A percentile compares a stretch with the other conserved stretches of the same genome.
These are phyloP conservation scores for Drosophila triauraria DNA, from an alignment of 1,140 invertebrate species.

Conservation along the genomic window DNA sequence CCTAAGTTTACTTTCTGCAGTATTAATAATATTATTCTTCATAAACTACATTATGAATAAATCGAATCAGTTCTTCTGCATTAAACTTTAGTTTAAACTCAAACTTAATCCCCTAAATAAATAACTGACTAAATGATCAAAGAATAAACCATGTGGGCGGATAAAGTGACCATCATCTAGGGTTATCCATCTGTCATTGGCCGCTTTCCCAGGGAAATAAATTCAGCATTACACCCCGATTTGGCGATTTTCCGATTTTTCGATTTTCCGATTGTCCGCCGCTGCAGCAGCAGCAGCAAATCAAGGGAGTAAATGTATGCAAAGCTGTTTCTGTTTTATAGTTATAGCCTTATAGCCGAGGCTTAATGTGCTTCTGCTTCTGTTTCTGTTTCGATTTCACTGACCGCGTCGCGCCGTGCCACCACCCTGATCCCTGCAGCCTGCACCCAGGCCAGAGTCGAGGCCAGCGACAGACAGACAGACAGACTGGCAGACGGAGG, in stretches of 20 bases:
- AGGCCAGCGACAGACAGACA: background rate
- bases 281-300: conserved; percentile 7
- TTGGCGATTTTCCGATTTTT: conserved; percentile 11
- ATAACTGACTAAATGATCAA: too few species aligned
- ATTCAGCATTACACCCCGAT: conserved; percentile 25
- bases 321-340: conserved; percentile 53
- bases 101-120: background rate
- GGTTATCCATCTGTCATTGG: background rate
- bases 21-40: too few species aligned
- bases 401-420: conserved; percentile 17
- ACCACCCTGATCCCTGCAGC: conserved; percentile 5
- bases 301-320: conserved; percentile 31
- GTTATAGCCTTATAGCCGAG: conserved; percentile 40
- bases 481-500: too few species aligned
- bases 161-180: background rate
- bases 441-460: too few species aligned
- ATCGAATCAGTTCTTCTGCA: too few species aligned
- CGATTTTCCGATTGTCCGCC: conserved; percentile 4
- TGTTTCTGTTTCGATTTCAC: conserved; percentile 40
- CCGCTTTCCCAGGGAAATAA: conserved; percentile 5
- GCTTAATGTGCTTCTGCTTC: conserved; percentile 53
- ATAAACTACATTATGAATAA: too few species aligned
- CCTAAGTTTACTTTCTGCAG: too few species aligned
- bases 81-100: background rate
- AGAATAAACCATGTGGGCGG: too few species aligned